A percentile compares a stretch with the other conserved stretches of the same genome.
These are phyloP conservation scores for Hydrozoanthus gracilis DNA, from an alignment of 92 coral and sea anemone species.

Conservation along the genomic window DNA sequence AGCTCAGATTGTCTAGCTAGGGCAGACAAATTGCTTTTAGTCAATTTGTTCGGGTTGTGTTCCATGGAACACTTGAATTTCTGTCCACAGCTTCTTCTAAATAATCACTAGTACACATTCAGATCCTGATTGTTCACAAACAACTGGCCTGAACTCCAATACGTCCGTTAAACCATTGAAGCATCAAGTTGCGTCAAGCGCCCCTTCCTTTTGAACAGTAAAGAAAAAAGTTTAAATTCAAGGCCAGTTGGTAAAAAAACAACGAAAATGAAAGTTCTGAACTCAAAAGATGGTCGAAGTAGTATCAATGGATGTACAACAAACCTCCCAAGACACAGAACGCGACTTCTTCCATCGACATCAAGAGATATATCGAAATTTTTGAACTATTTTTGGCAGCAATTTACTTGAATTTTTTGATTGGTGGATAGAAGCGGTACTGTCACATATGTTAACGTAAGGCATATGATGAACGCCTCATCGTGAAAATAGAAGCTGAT, in stretches of 20 bases:
- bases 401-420: conserved; percentile 32
- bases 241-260: not conserved
- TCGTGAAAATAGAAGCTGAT: conserved; percentile 12
- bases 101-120: conserved; percentile 65
- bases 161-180: conserved; percentile 20
- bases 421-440: conserved; percentile 16
- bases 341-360: not conserved
- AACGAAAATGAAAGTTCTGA: not conserved
- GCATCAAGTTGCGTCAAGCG: not conserved
- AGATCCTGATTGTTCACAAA: conserved; percentile 31
- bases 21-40: conserved; percentile 58
- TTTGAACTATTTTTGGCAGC: conserved; percentile 39
- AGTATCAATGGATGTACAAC: conserved; percentile 10
- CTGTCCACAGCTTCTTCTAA: conserved; percentile 9
- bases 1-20: conserved; percentile 70
- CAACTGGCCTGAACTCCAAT: conserved; percentile 15
- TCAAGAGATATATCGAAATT: not conserved
- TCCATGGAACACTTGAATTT: conserved; percentile 65
- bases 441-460: conserved; percentile 32
- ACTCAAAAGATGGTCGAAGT: not conserved
- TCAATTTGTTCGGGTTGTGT: conserved; percentile 63
- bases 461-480: conserved; percentile 12
- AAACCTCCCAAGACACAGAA: conserved; percentile 3
- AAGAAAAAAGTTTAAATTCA: not conserved
- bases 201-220: not conserved